Percentiles rank a stretch among this genome's conserved stretches.
These are phyloP conservation scores for Promerops cafer DNA, from an alignment of 2,113 vertebrate genomes.

Conservation along the genomic window DNA sequence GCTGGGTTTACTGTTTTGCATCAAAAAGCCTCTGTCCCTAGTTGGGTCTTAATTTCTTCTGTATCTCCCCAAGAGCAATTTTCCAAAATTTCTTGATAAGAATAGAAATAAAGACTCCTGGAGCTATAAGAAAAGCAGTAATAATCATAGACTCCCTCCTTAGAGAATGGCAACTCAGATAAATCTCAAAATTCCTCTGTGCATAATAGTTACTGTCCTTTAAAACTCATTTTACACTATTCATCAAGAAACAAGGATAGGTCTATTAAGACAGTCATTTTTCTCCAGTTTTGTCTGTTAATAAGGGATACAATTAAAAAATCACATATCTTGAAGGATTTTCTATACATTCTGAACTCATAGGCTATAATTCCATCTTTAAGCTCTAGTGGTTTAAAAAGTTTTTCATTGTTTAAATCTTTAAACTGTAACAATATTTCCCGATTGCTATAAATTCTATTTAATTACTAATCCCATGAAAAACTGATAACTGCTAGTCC, in stretches of 20 bases:
- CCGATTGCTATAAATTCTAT: background rate
- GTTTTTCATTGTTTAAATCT: background rate
- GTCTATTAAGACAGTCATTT: background rate
- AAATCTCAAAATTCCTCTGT: background rate
- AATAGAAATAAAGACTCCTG: background rate
- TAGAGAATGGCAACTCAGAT: background rate
- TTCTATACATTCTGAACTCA: background rate
- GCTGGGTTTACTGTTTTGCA: background rate
- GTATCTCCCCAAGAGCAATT: background rate
- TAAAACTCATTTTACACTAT: background rate
- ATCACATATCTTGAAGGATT: background rate
- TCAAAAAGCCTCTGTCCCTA: background rate
- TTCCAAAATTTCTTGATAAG: background rate
- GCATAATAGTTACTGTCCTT: background rate
- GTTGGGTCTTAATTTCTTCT: background rate
- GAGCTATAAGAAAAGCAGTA: background rate
- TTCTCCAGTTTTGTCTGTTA: background rate
- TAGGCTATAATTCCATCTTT: background rate
- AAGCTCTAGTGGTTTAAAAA: background rate
- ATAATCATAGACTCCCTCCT: background rate
- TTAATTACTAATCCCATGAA: slow-evolving; percentile 9
- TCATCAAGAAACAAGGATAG: background rate
- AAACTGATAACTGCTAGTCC: background rate
- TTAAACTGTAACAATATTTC: background rate
- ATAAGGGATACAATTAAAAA: background rate